These are phyloP conservation scores for Leptopilina myrica DNA, from an alignment of 2,888 invertebrate species.

Conservation along the genomic window DNA sequence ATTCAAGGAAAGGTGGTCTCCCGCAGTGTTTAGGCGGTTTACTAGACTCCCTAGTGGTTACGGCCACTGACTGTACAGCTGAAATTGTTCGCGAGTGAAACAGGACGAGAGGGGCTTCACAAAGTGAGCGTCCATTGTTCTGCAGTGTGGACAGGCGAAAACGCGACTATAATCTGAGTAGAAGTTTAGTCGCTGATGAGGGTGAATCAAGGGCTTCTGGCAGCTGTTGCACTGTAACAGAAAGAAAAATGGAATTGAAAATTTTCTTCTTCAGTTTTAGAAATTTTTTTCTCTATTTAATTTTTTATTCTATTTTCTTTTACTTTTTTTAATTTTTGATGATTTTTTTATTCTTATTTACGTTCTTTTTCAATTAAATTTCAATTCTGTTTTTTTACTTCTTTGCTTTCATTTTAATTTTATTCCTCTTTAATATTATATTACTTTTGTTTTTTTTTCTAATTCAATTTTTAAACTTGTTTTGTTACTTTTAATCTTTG, in stretches of 20 bases:
- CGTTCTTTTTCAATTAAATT: no score
- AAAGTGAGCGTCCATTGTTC: conserved; percentile 94
- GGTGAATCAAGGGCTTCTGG: conserved; percentile 91
- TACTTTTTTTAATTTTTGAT: no score
- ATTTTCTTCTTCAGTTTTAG: not conserved
- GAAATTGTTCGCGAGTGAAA: conserved; percentile 86
- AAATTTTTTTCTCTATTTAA: no score
- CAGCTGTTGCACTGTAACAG: conserved; percentile 91
- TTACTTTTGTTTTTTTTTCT: no score
- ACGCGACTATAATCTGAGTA: conserved; percentile 97
- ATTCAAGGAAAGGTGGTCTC: conserved; percentile 66
- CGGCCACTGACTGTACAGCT: conserved; percentile 89
- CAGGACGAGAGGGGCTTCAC: conserved; percentile 92
- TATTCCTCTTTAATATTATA: no score
- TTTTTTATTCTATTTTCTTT: no score
- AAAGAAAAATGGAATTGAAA: not conserved
- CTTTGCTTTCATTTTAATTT: no score
- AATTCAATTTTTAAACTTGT: no score
- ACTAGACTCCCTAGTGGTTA: conserved; percentile 80
- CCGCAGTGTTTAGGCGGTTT: conserved; percentile 65
- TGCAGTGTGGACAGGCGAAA: conserved; percentile 94
- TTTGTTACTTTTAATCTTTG: no score
- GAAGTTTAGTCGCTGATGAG: conserved; percentile 91
- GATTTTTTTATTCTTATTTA: no score
- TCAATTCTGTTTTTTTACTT: no score